Evolutionary conservation across 2,113 vertebrate genomes (phyloP).

Genomic region (Sisor rabdophorus): DNA sequence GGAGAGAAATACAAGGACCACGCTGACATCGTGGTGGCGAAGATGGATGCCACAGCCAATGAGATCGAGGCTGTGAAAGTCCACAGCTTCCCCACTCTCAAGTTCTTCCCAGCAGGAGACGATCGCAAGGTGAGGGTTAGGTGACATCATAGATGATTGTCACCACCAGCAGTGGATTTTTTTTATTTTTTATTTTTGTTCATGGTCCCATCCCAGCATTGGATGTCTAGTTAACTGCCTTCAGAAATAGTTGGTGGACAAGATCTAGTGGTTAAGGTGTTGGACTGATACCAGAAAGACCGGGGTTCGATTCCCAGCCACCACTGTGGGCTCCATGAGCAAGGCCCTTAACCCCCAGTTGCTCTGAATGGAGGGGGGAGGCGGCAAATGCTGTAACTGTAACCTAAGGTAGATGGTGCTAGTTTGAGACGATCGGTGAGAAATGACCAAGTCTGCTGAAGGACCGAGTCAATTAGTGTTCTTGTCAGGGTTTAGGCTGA

Average conservation of each 20-base stretch:
- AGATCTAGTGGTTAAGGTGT: no score
- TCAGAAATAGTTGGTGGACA: no score
- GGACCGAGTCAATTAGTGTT: background rate
- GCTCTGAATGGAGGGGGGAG: no score
- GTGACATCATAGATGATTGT: background rate
- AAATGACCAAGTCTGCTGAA: background rate
- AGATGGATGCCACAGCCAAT: constrained; percentile 96
- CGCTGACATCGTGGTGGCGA: constrained; percentile 78
- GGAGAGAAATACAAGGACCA: constrained; percentile 87
- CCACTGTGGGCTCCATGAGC: no score
- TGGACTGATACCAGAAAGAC: no score
- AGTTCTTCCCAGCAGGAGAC: constrained; percentile 87
- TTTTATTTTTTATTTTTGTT: no score
- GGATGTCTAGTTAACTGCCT: no score
- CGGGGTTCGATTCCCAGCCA: no score
- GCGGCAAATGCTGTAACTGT: no score
- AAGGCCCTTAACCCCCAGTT: no score
- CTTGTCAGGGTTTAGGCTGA: background rate
- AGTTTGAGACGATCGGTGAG: background rate
- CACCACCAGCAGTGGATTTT: background rate
- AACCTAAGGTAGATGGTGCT: no score
- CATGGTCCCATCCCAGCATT: no score
- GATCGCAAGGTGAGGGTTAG: constrained; percentile 74
- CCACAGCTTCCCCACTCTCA: constrained; percentile 96
- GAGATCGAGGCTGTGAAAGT: constrained; percentile 93